Evolutionary conservation across 2,888 invertebrate species (phyloP), one percentile per base, ranked within the genome.

Genomic region (Acleris laterana): DNA sequence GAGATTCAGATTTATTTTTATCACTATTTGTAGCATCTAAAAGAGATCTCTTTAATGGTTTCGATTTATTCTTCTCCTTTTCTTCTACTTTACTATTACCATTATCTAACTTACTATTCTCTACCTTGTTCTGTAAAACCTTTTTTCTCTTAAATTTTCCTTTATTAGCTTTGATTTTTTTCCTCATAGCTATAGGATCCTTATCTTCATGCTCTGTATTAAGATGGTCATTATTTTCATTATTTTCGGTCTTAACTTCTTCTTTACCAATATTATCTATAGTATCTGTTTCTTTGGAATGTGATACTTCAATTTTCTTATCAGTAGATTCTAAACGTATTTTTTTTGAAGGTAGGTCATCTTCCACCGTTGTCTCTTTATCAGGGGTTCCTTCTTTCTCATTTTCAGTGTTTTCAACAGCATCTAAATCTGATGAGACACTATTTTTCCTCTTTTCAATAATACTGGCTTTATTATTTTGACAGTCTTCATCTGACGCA

Each of bases 1-100:
- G 92, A 84, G 91, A 93, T 85, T 93, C 93, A 49, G 88, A 84
- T 83, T 87, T 89, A 67, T 83, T 87, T 73, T 89, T 89, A 74
- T 90, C 90, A 80, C 90, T 87, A 72, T 86, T 73, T 1, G 84
- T 85, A 32, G 84, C 79, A 71, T 88, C 85, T 70, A 88, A 74
- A 32, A 91, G 73, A 25, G 90, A 85, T 68, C 92, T 78, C 72
- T 92, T 91, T 50, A 88, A 82, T 28, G 88, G 87, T 76, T 89
- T 90, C 73, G 77, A 83, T 32, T 74, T 75, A 75, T 84, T 87
- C 67, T 82, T 84, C 68, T 76, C 74, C 58, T 62, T 68, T 63
- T n/a, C 51, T n/a, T 62, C 69, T n/a, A 63, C 52, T 46, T 75
- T 76, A 58, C 87, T 80, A 48, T 80, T 82, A 70, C 71, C 78